phyloP scores from a whole-genome alignment of 2,797 vertebrate genomes.

The Cryptoprocta ferox region DNA sequence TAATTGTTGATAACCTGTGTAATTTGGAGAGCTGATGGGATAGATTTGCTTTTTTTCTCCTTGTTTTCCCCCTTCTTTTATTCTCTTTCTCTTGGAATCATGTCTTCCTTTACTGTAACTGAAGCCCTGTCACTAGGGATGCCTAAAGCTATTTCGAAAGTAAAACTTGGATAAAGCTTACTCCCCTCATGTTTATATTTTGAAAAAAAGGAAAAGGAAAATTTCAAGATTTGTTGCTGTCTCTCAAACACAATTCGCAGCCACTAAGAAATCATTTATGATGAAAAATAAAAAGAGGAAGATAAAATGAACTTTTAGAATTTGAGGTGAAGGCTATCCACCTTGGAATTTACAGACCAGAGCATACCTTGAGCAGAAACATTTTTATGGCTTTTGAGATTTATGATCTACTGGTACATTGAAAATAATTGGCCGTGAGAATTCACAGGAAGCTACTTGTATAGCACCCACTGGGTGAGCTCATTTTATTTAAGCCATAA shows the following conservation, averaged over 20 bases:
- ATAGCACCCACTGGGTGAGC: constrained; percentile 63
- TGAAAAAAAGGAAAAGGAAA: background rate
- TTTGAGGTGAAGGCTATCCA: background rate
- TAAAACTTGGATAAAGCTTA: background rate
- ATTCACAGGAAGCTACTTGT: constrained; percentile 57
- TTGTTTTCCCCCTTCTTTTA: background rate
- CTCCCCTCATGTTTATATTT: background rate
- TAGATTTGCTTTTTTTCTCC: background rate
- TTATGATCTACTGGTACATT: constrained; percentile 59
- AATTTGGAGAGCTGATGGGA: background rate
- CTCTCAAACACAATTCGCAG: background rate
- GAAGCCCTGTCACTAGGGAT: background rate
- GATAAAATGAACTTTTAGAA: constrained; percentile 49
- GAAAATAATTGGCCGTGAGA: constrained; percentile 59
- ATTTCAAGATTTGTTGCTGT: background rate
- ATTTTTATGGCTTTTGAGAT: constrained; percentile 55
- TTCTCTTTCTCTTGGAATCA: background rate
- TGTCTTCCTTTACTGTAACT: background rate
- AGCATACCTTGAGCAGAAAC: background rate
- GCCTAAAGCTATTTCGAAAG: background rate
- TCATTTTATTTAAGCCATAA: constrained; percentile 64
- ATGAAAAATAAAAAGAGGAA: constrained; percentile 38
- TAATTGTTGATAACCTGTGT: background rate
- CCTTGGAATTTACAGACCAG: constrained; percentile 17
- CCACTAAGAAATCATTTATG: constrained; percentile 14